A percentile compares a stretch with the other conserved stretches of the same genome.
Evolutionary conservation across 2,797 vertebrate genomes (phyloP).

Genomic region (Miichthys miiuy): DNA sequence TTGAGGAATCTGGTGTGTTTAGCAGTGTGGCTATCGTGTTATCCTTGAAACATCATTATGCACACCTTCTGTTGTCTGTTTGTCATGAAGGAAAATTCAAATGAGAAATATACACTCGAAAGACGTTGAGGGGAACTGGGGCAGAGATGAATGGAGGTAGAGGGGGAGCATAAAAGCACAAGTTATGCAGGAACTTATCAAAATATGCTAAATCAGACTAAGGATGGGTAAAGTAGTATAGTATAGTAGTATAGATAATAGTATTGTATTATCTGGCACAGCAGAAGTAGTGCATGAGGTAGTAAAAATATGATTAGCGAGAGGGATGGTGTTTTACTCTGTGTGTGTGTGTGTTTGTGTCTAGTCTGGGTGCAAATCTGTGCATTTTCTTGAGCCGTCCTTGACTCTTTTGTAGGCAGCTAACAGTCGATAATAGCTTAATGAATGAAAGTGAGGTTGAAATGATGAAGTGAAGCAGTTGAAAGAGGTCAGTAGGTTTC

Average conservation of each 20-base stretch:
- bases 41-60: constrained; percentile 56
- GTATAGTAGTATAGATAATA: too few relatives aligned
- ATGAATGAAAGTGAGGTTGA: constrained; percentile 17
- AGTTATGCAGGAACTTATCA: constrained; percentile 16
- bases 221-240: constrained; percentile 9
- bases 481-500: constrained; percentile 1
- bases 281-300: constrained; percentile 16
- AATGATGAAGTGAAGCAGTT: constrained; percentile 15
- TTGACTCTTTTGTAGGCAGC: constrained; percentile 21
- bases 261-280: constrained; percentile 11
- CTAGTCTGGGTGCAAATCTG: constrained; percentile 6
- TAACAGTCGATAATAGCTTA: constrained; percentile 11
- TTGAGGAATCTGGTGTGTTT: constrained; percentile 53
- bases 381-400: constrained; percentile 19
- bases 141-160: constrained; percentile 12
- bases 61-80: constrained; percentile 24
- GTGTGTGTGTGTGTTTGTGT: constrained; percentile 16
- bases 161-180: constrained; percentile 17
- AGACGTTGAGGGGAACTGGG: background rate
- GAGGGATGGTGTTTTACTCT: constrained; percentile 13
- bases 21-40: constrained; percentile 49
- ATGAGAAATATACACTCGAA: constrained; percentile 13
- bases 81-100: constrained; percentile 43
- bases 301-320: constrained; percentile 49
- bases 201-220: constrained; percentile 54